Percentiles rank a stretch among this genome's conserved stretches.
Evolutionary conservation across 2,797 vertebrate genomes (phyloP).

Genomic region (Notolepis coatsorum): DNA sequence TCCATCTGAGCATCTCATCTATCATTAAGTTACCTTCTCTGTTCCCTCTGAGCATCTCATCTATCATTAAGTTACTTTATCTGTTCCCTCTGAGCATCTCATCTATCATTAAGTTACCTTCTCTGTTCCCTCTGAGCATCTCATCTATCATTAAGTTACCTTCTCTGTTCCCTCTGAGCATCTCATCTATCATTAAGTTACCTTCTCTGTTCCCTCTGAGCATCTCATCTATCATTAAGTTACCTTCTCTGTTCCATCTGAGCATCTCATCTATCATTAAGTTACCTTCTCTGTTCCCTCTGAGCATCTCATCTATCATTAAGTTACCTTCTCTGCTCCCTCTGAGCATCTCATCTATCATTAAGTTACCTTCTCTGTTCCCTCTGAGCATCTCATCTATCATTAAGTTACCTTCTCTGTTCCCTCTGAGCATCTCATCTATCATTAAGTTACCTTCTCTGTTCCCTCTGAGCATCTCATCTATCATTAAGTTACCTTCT

Average conservation of each 20-base stretch:
- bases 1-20: slow-evolving; percentile 88
- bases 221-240: slow-evolving; percentile 88
- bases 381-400: slow-evolving; percentile 88
- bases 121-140: slow-evolving; percentile 87
- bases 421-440: slow-evolving; percentile 88
- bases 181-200: slow-evolving; percentile 88
- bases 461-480: slow-evolving; percentile 89
- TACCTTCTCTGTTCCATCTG: slow-evolving; percentile 89
- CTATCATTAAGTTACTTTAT: slow-evolving; percentile 88
- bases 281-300: slow-evolving; percentile 90
- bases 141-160: slow-evolving; percentile 89
- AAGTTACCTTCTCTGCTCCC: slow-evolving; percentile 88
- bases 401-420: slow-evolving; percentile 91
- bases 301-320: slow-evolving; percentile 87
- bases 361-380: slow-evolving; percentile 89
- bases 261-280: slow-evolving; percentile 87
- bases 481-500: slow-evolving; percentile 88
- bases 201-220: slow-evolving; percentile 89
- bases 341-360: slow-evolving; percentile 90
- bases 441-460: slow-evolving; percentile 91
- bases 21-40: slow-evolving; percentile 91
- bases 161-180: slow-evolving; percentile 88
- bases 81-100: slow-evolving; percentile 87
- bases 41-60: slow-evolving; percentile 89
- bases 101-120: slow-evolving; percentile 92